Conservation (phyloP, 2,888 invertebrate genomes). For the Carcina quercana region DNA sequence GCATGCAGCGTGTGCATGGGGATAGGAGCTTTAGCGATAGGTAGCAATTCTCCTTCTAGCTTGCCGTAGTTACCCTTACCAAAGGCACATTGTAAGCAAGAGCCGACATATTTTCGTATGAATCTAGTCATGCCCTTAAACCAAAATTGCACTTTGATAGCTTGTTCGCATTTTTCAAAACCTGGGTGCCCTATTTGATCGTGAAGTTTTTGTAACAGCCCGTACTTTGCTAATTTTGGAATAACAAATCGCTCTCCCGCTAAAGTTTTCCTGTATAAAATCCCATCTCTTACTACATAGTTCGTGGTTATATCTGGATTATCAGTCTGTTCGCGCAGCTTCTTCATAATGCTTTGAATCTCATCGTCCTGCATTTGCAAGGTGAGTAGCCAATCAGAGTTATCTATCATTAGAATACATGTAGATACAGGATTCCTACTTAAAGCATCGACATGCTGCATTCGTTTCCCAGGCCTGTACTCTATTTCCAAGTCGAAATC, state of each 20-base stretch:
- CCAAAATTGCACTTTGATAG: constrained; percentile 33
- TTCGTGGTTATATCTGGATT: constrained; percentile 3
- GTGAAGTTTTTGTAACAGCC: constrained; percentile 18
- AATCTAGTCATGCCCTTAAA: constrained; percentile 36
- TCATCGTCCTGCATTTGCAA: constrained; percentile 11
- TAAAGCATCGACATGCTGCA: constrained; percentile 7
- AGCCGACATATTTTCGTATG: constrained; percentile 31
- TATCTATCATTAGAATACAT: not conserved
- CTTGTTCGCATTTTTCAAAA: constrained; percentile 26
- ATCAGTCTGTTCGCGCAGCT: not conserved
- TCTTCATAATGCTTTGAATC: not conserved
- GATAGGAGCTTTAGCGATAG: constrained; percentile 14
- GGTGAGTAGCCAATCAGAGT: constrained; percentile 14
- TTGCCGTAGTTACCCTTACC: constrained; percentile 7
- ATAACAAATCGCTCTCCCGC: constrained; percentile 8
- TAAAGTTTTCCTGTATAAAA: constrained; percentile 5
- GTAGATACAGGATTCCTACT: not conserved
- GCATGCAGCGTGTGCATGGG: constrained; percentile 11
- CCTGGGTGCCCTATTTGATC: constrained; percentile 36
- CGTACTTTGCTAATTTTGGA: constrained; percentile 7
- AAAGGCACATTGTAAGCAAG: constrained; percentile 6
- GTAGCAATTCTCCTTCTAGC: constrained; percentile 18
- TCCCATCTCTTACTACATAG: constrained; percentile 1
- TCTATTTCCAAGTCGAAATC: constrained; percentile 24
- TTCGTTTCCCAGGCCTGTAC: constrained; percentile 19